phyloP scores from a whole-genome alignment of 1,140 invertebrate species.

The Choristoneura fumiferana region DNA sequence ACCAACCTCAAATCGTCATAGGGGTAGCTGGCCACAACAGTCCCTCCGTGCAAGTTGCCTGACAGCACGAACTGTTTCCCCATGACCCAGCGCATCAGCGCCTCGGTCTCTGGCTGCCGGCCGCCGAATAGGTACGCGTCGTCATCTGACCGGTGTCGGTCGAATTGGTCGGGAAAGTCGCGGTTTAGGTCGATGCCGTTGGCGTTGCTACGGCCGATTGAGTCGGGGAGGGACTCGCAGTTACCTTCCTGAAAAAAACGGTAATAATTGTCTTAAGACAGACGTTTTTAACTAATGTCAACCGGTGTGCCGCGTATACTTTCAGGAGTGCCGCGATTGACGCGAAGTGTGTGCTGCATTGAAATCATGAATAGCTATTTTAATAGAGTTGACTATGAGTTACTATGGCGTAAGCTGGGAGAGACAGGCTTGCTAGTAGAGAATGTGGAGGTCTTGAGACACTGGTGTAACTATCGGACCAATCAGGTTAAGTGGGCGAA shows the following conservation, averaged over 20 bases:
- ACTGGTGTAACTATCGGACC: too few species aligned
- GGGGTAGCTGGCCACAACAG: conserved; percentile 94
- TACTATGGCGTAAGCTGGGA: too few species aligned
- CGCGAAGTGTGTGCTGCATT: too few species aligned
- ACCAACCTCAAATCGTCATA: conserved; percentile 88
- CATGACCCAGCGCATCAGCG: conserved; percentile 93
- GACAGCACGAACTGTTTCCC: conserved; percentile 93
- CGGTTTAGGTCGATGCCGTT: conserved; percentile 90
- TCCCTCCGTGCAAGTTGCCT: conserved; percentile 94
- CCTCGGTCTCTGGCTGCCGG: conserved; percentile 93
- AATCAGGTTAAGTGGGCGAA: too few species aligned
- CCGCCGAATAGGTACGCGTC: conserved; percentile 55
- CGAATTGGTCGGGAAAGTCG: conserved; percentile 94
- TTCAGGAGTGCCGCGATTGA: too few species aligned
- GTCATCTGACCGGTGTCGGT: conserved; percentile 56
- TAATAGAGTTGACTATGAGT: too few species aligned
- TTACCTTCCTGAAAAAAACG: conserved; percentile 83
- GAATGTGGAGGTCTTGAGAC: too few species aligned
- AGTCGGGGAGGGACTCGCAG: conserved; percentile 84
- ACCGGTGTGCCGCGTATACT: too few species aligned
- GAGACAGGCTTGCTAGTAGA: too few species aligned
- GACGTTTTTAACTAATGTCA: too few species aligned
- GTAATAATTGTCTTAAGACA: neutral
- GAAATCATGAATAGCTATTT: too few species aligned
- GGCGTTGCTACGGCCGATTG: conserved; percentile 87